phyloP scores from a whole-genome alignment of 2,888 invertebrate species.

The Eudemis profundana region DNA sequence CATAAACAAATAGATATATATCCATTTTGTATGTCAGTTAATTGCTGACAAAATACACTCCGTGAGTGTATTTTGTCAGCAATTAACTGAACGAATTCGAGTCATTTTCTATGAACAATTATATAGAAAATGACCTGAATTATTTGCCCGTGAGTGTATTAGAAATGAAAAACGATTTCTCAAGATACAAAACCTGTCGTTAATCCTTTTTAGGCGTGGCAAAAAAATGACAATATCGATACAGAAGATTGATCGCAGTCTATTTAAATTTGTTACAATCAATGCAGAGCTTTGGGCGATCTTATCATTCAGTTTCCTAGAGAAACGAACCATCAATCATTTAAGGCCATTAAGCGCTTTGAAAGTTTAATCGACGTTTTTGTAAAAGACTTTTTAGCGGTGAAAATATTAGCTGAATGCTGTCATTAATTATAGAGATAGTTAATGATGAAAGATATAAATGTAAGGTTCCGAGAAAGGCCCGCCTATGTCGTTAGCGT shows the following conservation, averaged over 20 bases:
- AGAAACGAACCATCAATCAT: slow-evolving; percentile 39
- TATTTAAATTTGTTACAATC: slow-evolving; percentile 37
- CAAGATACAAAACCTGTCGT: not conserved
- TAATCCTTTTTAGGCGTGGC: slow-evolving; percentile 5
- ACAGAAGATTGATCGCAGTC: slow-evolving; percentile 29
- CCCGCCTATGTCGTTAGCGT: no score
- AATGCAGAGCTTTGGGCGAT: slow-evolving; percentile 33
- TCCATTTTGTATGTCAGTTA: no score
- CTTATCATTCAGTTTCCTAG: slow-evolving; percentile 40
- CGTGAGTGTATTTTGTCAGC: no score
- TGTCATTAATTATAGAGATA: slow-evolving; percentile 1
- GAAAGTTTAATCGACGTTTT: slow-evolving; percentile 35
- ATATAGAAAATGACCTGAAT: no score
- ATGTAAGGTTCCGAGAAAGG: no score
- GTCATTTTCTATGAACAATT: no score
- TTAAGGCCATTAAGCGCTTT: slow-evolving; percentile 32
- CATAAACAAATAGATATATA: no score
- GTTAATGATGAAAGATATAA: not conserved
- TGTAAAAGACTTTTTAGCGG: slow-evolving; percentile 10
- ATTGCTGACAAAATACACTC: no score
- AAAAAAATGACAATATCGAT: slow-evolving; percentile 13
- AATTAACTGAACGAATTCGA: no score
- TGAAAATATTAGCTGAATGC: not conserved
- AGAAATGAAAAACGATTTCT: no score
- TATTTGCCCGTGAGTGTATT: no score